phyloP scores from a whole-genome alignment of 2,888 invertebrate species.

The Drosophila sordidapex region DNA sequence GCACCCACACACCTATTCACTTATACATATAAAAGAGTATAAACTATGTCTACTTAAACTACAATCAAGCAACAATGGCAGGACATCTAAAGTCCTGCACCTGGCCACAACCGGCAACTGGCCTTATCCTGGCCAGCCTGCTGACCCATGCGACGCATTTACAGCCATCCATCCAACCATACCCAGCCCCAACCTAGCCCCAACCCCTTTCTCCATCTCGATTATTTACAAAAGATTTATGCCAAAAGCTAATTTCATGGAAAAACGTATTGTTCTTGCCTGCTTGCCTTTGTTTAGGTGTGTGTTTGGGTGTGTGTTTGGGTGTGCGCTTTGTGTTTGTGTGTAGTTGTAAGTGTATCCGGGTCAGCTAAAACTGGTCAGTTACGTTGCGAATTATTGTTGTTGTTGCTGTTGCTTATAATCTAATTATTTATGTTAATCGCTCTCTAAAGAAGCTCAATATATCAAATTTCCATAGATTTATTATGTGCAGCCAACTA shows the following conservation, averaged over 20 bases:
- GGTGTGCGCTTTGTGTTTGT: constrained; percentile 4
- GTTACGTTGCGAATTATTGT: constrained; percentile 49
- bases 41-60: constrained; percentile 71
- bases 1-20: constrained; percentile 15
- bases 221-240: constrained; percentile 77
- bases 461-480: constrained; percentile 70
- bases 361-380: constrained; percentile 61
- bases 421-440: constrained; percentile 81
- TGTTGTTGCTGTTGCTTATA: constrained; percentile 43
- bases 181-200: background rate
- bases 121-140: constrained; percentile 36
- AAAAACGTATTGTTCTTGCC: constrained; percentile 74
- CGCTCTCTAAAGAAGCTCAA: constrained; percentile 72
- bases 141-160: constrained; percentile 37
- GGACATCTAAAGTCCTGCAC: constrained; percentile 39
- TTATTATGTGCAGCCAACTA: constrained; percentile 50
- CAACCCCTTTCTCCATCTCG: constrained; percentile 21
- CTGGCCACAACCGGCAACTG: constrained; percentile 42
- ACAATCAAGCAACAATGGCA: constrained; percentile 31
- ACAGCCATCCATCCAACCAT: constrained; percentile 13
- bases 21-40: constrained; percentile 38
- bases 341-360: constrained; percentile 30
- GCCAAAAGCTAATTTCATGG: constrained; percentile 81
- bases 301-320: constrained; percentile 5
- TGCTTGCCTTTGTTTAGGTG: constrained; percentile 4